Conservation (phyloP, 1,140 invertebrate genomes). For the Delia radicum region DNA sequence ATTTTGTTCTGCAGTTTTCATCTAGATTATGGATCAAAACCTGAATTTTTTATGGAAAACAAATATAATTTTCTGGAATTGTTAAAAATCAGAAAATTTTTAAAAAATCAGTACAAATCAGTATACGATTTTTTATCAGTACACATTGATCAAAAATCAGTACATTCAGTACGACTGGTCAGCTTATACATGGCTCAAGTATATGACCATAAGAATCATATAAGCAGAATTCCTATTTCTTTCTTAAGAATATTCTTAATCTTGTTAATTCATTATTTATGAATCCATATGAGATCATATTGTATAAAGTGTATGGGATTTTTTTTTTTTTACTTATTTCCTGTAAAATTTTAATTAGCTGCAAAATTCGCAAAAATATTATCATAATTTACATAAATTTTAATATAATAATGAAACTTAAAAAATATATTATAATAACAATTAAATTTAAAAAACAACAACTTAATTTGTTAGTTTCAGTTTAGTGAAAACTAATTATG, state of each 20-base stretch:
- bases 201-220: not conserved
- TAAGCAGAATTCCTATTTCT: not conserved
- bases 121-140: too few relatives aligned
- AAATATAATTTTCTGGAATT: too few relatives aligned
- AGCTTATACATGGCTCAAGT: not conserved
- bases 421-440: not conserved
- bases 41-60: too few relatives aligned
- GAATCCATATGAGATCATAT: not conserved
- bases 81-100: too few relatives aligned
- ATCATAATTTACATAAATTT: not conserved
- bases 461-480: not conserved
- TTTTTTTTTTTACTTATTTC: not conserved
- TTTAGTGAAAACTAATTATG: not conserved
- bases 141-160: too few relatives aligned
- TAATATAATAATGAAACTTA: too few relatives aligned
- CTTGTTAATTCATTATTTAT: not conserved
- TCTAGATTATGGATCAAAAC: too few relatives aligned
- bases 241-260: not conserved
- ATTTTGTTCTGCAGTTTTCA: too few relatives aligned
- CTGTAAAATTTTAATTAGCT: not conserved
- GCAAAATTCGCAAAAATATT: not conserved
- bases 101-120: too few relatives aligned
- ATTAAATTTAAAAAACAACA: not conserved
- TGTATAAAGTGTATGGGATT: not conserved
- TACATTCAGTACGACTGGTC: too few relatives aligned